Conservation (phyloP, 1,140 invertebrate species). For the Cecropterus lyciades region DNA sequence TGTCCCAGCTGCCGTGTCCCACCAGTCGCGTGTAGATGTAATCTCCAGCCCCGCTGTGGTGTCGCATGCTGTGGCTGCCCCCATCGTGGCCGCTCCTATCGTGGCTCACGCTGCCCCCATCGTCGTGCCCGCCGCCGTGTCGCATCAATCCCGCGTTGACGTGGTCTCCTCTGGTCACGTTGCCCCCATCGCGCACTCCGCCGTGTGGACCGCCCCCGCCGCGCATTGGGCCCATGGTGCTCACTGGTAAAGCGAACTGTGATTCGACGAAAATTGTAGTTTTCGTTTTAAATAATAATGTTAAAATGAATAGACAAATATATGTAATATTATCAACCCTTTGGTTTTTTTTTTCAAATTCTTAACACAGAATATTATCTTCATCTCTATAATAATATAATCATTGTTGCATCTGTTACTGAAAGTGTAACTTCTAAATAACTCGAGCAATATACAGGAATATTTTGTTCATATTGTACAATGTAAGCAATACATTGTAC, state of each 20-base stretch:
- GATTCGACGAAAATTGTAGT: slow-evolving; percentile 58
- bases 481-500: too few relatives aligned
- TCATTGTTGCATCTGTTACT: too few relatives aligned
- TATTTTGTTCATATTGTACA: too few relatives aligned
- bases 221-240: slow-evolving; percentile 44
- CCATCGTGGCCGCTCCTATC: slow-evolving; percentile 50
- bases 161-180: slow-evolving; percentile 41
- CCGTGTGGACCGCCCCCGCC: slow-evolving; percentile 44
- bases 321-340: slow-evolving; percentile 34
- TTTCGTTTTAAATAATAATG: slow-evolving; percentile 56
- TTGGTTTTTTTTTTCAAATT: slow-evolving; percentile 26
- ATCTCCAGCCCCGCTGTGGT: slow-evolving; percentile 65
- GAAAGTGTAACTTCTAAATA: too few relatives aligned
- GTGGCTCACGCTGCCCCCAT: slow-evolving; percentile 37
- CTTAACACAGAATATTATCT: too few relatives aligned
- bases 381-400: too few relatives aligned
- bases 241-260: slow-evolving; percentile 51
- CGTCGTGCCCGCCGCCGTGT: slow-evolving; percentile 32
- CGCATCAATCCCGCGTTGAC: slow-evolving; percentile 23
- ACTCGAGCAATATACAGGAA: too few relatives aligned
- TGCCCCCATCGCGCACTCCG: slow-evolving; percentile 49
- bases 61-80: slow-evolving; percentile 56
- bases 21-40: slow-evolving; percentile 73
- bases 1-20: slow-evolving; percentile 59
- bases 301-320: slow-evolving; percentile 65